A percentile compares a stretch with the other conserved stretches of the same genome.
Evolutionary conservation across 2,113 vertebrate genomes (phyloP).

Genomic region (Caloenas nicobarica): DNA sequence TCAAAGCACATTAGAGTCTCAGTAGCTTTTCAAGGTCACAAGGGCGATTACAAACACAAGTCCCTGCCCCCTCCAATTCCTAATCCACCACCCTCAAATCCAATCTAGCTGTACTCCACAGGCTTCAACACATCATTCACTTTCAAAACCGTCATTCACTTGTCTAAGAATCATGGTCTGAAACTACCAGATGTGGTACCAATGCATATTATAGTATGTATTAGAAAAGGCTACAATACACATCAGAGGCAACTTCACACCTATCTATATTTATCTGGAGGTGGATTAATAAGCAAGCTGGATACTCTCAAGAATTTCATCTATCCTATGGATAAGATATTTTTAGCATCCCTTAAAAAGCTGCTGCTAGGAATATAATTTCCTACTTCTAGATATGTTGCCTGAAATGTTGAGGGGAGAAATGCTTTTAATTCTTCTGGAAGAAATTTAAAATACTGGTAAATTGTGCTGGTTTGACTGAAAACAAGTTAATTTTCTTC

Average conservation of each 20-base stretch:
- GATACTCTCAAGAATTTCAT: not conserved
- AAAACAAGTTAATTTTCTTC: too few relatives aligned
- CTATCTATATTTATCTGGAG: not conserved
- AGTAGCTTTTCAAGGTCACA: conserved; percentile 37
- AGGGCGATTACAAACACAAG: not conserved
- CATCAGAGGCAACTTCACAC: not conserved
- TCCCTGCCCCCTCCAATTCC: not conserved
- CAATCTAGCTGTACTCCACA: not conserved
- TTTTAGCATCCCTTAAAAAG: not conserved
- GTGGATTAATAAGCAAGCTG: not conserved
- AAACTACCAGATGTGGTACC: not conserved
- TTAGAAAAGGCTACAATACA: not conserved
- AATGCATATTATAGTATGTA: not conserved
- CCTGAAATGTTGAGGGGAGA: not conserved
- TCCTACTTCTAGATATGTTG: not conserved
- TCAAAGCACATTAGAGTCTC: not conserved
- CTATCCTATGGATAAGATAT: not conserved
- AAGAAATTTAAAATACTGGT: not conserved
- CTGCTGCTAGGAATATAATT: not conserved
- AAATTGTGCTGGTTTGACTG: not conserved
- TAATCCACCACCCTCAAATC: not conserved
- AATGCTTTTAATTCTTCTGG: not conserved
- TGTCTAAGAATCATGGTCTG: not conserved
- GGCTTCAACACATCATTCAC: not conserved
- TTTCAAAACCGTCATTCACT: not conserved